Evolutionary conservation across 2,797 vertebrate species (phyloP), one percentile per base, ranked within the genome.

Genomic region (Schizothorax lantsangensis): DNA sequence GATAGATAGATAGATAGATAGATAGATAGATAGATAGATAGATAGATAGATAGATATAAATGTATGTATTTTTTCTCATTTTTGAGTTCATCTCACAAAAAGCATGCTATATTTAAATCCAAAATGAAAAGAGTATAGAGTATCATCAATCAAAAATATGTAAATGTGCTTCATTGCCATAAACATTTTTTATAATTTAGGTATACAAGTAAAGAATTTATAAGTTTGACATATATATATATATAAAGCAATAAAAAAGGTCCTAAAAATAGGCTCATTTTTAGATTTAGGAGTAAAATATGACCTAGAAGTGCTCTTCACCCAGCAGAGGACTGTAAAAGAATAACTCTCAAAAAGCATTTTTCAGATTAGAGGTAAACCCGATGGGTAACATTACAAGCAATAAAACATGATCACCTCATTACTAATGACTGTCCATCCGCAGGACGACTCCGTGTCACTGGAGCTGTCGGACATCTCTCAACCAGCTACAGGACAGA

Each of bases 361-460:
- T 7, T 40, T 43, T 77, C 9, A 77, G 9, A 33, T 49, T 33
- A 8, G 0, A 72, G 10, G 40, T 75, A 33, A 74, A 62, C 26
- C 10, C 6, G 4, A 47, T 6, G 7, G n/a, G 40, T 40, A 21
- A 33, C 3, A 5, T 3, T 64, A n/a, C 11, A 64, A 47, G 7
- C 45, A 54, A 69, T 71, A 9, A 52, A 54, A 71, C 30, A 15
- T 21, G 21, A 57, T 26, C 95, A 98, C 98, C 97, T 99, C 98
- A 91, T 98, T 97, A 89, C 95, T 98, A 90, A 99, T 97, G 89
- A 99, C 97, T 69, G 97, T 99, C 98, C 98, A 99, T 85, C 97
- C 98, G 91, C 97, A 98, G 59, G 98, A 99, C 0, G 97, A 98
- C 92, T 99, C 98, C 5, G 97, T 95, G 92, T 99, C 98, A 91